Evolutionary conservation across 2,888 invertebrate genomes (phyloP).

Genomic region (Gordius sp.): DNA sequence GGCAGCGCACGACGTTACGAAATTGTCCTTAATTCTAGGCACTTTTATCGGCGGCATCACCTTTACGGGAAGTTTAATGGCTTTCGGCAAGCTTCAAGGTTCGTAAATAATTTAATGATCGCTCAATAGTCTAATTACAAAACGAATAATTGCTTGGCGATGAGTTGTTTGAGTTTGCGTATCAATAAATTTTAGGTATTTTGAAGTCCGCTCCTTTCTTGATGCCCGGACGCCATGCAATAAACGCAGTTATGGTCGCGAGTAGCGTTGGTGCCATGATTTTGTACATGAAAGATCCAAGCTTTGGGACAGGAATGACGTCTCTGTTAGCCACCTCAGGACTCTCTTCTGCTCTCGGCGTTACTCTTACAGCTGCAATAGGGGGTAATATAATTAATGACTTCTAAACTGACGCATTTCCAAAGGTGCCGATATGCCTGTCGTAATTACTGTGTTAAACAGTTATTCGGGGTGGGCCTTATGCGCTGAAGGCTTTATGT

Average conservation of each 20-base stretch:
- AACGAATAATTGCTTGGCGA: too few relatives aligned
- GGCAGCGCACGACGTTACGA: constrained; percentile 39
- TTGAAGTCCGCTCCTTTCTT: constrained; percentile 51
- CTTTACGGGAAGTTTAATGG: constrained; percentile 58
- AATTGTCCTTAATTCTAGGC: constrained; percentile 56
- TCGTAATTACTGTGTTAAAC: constrained; percentile 67
- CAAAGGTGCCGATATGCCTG: constrained; percentile 79
- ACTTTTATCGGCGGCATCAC: constrained; percentile 68
- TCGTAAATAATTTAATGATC: constrained; percentile 16
- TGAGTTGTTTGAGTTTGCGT: constrained; percentile 17
- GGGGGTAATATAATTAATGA: constrained; percentile 39
- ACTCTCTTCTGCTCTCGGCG: constrained; percentile 51
- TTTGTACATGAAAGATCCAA: constrained; percentile 34
- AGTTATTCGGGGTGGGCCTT: constrained; percentile 75
- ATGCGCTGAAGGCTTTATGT: constrained; percentile 74
- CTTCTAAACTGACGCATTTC: neutral
- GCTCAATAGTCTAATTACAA: neutral
- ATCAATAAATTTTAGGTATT: constrained; percentile 33
- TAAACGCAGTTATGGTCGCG: constrained; percentile 43
- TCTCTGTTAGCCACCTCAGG: constrained; percentile 48
- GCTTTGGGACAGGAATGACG: constrained; percentile 35
- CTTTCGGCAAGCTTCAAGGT: constrained; percentile 60
- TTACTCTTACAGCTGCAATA: constrained; percentile 60
- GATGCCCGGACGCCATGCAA: constrained; percentile 50
- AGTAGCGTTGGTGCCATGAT: constrained; percentile 48